Evolutionary conservation across 35 echinoderm and acorn worm species (phyloP), one percentile per base, ranked within the genome.

Genomic region (Ophiothrix spiculata): DNA sequence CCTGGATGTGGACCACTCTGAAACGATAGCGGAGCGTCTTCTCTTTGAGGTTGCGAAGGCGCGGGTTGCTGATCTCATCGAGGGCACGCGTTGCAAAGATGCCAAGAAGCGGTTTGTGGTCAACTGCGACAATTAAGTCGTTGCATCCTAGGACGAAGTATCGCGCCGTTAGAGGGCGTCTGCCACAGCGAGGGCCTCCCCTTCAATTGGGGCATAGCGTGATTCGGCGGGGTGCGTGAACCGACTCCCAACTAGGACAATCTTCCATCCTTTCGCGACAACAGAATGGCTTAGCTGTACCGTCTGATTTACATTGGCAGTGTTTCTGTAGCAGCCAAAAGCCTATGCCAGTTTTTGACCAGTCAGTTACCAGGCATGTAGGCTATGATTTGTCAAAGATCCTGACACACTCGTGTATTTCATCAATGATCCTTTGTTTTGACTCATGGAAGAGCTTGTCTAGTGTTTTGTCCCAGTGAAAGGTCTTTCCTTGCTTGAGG

Each of bases 21-120:
- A 91, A 91, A 54, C 89, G 37, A 32, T 86, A 86, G 39, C 77
- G 76, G 12, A 91, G 75, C n/a, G 89, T 77, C 83, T 90, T 90
- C 39, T 90, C 88, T 38, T 90, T 90, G 79, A 90, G 88, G 81
- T 90, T 85, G 79, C 80, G 31, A 29, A 85, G 89, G 33, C 79
- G 79, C 38, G 84, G 45, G 56, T 87, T 92, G 0, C 84, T 84
- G 29, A 92, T 92, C 56, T 92, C 79, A 0, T 81, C 39, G 4
- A 92, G 78, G 75, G 84, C 46, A 1, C 84, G 56, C 32, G 82
- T 56, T 33, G 39, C 78, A 32, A 91, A 76, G 2, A 77, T 54
- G 33, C 81, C 81, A 0, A 87, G 84, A 33, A 91, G 76, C 21
- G 78, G 90, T 75, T 91, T 91, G 84, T 91, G 90, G 39, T 91